Conservation (phyloP, 2,797 vertebrate species). For the Sebastes vulpes region DNA sequence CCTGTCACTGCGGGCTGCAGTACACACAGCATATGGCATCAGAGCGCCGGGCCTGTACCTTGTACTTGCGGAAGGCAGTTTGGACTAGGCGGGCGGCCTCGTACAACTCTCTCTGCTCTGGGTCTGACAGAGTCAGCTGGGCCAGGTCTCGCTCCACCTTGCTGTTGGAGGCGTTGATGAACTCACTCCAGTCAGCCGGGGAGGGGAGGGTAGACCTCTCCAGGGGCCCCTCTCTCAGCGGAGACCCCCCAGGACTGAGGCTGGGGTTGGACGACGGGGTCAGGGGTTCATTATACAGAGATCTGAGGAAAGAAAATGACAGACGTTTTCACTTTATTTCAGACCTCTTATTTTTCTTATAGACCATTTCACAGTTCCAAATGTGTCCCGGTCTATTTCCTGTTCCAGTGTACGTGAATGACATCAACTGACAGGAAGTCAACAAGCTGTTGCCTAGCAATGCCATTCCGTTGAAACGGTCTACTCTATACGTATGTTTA, state of each 20-base stretch:
- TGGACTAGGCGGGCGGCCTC: constrained; percentile 98
- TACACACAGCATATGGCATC: constrained; percentile 54
- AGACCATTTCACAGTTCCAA: too few relatives aligned
- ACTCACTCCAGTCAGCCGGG: constrained; percentile 97
- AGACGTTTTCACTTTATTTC: background rate
- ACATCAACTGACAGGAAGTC: too few relatives aligned
- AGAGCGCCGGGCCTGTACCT: constrained; percentile 87
- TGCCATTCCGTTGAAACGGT: too few relatives aligned
- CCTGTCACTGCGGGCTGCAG: constrained; percentile 42
- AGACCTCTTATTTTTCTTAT: background rate
- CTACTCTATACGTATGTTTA: too few relatives aligned
- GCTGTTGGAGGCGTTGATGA: constrained; percentile 96
- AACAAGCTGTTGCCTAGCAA: too few relatives aligned
- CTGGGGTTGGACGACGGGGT: constrained; percentile 94
- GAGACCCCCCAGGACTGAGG: constrained; percentile 93
- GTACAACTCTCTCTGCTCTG: constrained; percentile 98
- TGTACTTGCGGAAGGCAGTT: constrained; percentile 99
- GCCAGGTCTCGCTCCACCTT: constrained; percentile 98
- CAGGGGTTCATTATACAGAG: constrained; percentile 93
- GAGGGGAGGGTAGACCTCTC: constrained; percentile 93
- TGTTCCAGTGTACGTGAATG: too few relatives aligned
- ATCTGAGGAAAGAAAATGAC: constrained; percentile 81
- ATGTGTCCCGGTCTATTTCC: too few relatives aligned
- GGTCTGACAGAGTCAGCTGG: constrained; percentile 97
- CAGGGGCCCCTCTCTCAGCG: constrained; percentile 89